Base-by-base conservation (phyloP, 2,888 invertebrate genomes). In the Drosophila cyrtoloma region DNA sequence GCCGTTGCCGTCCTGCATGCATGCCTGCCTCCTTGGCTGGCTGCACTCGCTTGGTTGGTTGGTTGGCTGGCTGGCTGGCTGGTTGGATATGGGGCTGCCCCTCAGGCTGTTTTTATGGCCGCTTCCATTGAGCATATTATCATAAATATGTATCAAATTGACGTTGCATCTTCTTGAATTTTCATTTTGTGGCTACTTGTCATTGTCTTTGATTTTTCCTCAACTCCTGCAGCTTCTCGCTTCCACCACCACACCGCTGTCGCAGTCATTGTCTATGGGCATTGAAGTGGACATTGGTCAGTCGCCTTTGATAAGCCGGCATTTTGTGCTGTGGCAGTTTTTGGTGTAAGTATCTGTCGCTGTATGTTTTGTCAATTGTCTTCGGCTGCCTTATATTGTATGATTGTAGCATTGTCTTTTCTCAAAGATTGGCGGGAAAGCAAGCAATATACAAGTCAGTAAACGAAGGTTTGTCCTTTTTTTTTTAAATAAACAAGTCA, bases 121-220 rank as follows among this genome's bases (percentile, higher is more conserved):
- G 67, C 68, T 76, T 76, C 78, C 72, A 84, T 57, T 63, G 72
- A 71, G 75, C 86, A 89, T 90, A 86, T 86, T 90, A 90, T 86
- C 86, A 86, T 86, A 86, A 86, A 86, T 86, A 86, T 86, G 86
- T 86, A 86, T 86, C 86, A 86, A 86, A 86, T 86, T 86, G 86
- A 86, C 90, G 90, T 90, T 89, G 89, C 86, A 89, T 86, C 86
- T 90, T 84, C 89, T 86, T 86, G 86, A 89, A 86, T 86, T 86
- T 86, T 86, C 86, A 86, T 86, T 89, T 90, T 57, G 71, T 82
- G 90, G 90, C 90, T 86, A 90, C 86, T 89, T 86, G 86, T 86
- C 86, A 90, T 86, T 86, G 86, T 86, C 86, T 90, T 90, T 89
- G 86, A 86, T 86, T 86, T 86, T 86, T 77, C 86, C 87, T 86